phyloP scores from a whole-genome alignment of 2,797 vertebrate species.

The Lates japonicus region DNA sequence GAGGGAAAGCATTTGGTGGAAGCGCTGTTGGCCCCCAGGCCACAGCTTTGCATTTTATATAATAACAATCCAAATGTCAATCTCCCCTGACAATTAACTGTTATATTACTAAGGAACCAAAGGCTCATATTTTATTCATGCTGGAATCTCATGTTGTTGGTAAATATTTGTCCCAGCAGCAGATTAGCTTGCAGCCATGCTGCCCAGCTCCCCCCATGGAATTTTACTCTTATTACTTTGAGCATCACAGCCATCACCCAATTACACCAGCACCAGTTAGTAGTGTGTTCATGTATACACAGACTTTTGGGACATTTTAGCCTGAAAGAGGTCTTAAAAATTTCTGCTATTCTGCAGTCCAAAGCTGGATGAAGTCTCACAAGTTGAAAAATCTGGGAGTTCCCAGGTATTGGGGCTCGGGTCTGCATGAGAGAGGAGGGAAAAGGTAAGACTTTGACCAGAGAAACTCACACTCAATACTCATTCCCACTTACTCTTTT shows the following conservation, averaged over 20 bases:
- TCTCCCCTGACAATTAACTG: conserved; percentile 88
- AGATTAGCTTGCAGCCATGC: conserved; percentile 80
- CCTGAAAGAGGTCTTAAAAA: not conserved
- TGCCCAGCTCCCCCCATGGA: conserved; percentile 55
- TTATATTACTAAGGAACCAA: conserved; percentile 87
- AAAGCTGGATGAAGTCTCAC: conserved; percentile 91
- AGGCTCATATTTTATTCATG: conserved; percentile 88
- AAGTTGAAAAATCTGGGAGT: conserved; percentile 94
- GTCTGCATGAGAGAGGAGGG: conserved; percentile 91
- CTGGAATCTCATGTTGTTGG: conserved; percentile 83
- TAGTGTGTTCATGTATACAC: conserved; percentile 28
- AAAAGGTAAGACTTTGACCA: conserved; percentile 84
- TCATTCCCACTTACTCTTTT: not conserved
- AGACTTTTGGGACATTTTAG: not conserved
- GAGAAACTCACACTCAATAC: not conserved
- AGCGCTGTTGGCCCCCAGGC: conserved; percentile 76
- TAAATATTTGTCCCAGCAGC: conserved; percentile 89
- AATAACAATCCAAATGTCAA: conserved; percentile 89
- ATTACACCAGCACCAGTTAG: conserved; percentile 59
- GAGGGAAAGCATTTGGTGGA: conserved; percentile 70
- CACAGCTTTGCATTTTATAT: conserved; percentile 86
- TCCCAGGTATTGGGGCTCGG: conserved; percentile 96
- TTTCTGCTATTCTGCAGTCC: conserved; percentile 85
- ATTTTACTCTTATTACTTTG: conserved; percentile 77
- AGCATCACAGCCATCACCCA: conserved; percentile 56